phyloP scores from a whole-genome alignment of 2,797 vertebrate genomes.

The Lutjanus argentimaculatus region DNA sequence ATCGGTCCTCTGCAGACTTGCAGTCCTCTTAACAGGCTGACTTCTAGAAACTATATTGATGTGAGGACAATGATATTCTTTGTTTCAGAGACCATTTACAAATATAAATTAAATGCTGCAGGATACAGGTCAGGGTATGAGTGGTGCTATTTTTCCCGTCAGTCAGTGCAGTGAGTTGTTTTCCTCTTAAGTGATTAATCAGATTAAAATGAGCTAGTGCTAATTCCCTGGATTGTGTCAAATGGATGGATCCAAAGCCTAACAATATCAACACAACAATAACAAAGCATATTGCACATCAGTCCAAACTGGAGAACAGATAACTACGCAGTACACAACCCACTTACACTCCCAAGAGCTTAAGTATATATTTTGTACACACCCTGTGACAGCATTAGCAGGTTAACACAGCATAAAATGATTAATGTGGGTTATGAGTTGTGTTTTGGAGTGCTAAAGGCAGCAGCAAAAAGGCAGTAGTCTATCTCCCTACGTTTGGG shows the following conservation, averaged over 20 bases:
- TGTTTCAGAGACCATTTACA: conserved; percentile 17
- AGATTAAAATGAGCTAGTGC: not conserved
- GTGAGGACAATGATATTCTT: conserved; percentile 7
- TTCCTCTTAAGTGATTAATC: not conserved
- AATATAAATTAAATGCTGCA: not conserved
- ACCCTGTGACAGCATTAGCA: not conserved
- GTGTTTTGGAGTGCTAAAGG: not conserved
- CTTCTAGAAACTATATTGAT: not conserved
- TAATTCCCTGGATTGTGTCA: conserved; percentile 13
- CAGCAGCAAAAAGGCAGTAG: not conserved
- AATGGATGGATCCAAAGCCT: not conserved
- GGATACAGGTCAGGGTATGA: not conserved
- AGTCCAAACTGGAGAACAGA: not conserved
- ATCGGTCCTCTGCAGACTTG: not conserved
- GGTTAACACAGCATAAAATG: not conserved
- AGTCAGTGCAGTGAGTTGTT: not conserved
- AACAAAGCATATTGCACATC: conserved; percentile 1
- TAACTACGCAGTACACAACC: not conserved
- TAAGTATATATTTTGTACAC: not conserved
- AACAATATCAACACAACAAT: not conserved
- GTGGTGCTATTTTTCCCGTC: not conserved
- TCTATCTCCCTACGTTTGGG: too few relatives aligned
- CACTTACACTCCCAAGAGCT: not conserved
- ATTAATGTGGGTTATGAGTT: not conserved
- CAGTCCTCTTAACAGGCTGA: not conserved